Conservation (phyloP, 2,888 invertebrate genomes). For the Dastarcus helophoroides region DNA sequence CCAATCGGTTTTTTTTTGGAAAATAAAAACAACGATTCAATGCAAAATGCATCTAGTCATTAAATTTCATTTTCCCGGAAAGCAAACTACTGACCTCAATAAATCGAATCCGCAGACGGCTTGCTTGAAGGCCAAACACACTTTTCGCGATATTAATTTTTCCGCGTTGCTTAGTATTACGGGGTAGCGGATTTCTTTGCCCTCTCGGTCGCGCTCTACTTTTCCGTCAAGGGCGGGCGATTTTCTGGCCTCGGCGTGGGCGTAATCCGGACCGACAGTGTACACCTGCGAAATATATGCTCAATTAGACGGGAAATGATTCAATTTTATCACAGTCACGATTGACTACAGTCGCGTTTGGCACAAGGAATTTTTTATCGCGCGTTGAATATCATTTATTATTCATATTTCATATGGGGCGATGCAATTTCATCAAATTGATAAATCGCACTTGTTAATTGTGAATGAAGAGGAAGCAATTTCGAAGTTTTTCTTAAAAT, state of each 20-base stretch:
- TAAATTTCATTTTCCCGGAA: not conserved
- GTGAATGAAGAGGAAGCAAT: too few species aligned
- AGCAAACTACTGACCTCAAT: constrained; percentile 47
- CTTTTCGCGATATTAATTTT: constrained; percentile 94
- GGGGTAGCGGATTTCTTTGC: constrained; percentile 96
- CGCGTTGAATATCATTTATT: too few species aligned
- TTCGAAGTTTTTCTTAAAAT: too few species aligned
- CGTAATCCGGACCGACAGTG: constrained; percentile 98
- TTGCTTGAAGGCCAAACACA: constrained; percentile 93
- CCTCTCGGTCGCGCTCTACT: constrained; percentile 95
- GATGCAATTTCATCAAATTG: too few species aligned
- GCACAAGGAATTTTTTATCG: too few species aligned
- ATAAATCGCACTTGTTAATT: too few species aligned
- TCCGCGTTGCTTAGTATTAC: constrained; percentile 95
- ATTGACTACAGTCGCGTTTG: too few species aligned
- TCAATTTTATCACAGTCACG: too few species aligned
- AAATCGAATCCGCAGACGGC: constrained; percentile 99
- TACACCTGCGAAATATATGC: constrained; percentile 74
- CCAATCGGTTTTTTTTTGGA: too few species aligned
- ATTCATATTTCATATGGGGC: too few species aligned
- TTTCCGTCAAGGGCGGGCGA: constrained; percentile 97
- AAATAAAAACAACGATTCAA: too few species aligned
- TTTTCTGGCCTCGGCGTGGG: constrained; percentile 97
- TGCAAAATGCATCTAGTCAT: not conserved
- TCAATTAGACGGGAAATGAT: too few species aligned